Evolutionary conservation across 2,113 vertebrate species (phyloP), one percentile per base, ranked within the genome.

Genomic region (Dendropsophus ebraccatus): DNA sequence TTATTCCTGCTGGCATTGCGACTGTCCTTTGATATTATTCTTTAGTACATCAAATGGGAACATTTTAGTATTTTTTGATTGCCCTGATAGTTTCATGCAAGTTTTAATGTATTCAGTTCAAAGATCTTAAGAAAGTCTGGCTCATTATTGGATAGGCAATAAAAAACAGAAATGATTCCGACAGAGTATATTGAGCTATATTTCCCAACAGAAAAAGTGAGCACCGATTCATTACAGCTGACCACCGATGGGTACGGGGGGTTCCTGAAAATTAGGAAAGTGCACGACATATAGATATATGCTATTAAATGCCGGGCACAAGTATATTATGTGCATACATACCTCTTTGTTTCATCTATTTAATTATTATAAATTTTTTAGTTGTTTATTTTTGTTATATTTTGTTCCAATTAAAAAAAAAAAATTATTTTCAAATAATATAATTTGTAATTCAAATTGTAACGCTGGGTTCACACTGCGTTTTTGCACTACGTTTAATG

Each of bases 51-150:
- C 85, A 86, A 86, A 86, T 86, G 85, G 85, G 85, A 86, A 81
- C 85, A 86, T 86, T 86, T 86, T 86, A 86, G 85, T 86, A 86
- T 86, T 86, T 86, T 86, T 81, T 86, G 85, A 86, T 86, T 86
- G 85, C 85, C 85, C 85, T 86, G 85, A 86, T 86, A 81, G 85
- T 86, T 86, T 81, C 85, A 86, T 86, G 69, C 85, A 86, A 86
- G 85, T 86, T 86, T 81, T 86, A 86, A 86, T 86, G 69, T 86
- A 86, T 86, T 86, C 85, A 86, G 77, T 81, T 86, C 85, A 86
- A 81, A 86, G 85, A 86, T 86, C 85, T 86, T 81, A 74, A 86
- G 85, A 86, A 86, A 86, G 77, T 86, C 85, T 86, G 78, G 76
- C 85, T 86, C 85, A 86, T 86, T 86, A 86, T 78, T 86, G 67